A percentile compares a stretch with the other conserved stretches of the same genome.
phyloP scores from a whole-genome alignment of 2,797 vertebrate species.

The Tiaroga cobitis region DNA sequence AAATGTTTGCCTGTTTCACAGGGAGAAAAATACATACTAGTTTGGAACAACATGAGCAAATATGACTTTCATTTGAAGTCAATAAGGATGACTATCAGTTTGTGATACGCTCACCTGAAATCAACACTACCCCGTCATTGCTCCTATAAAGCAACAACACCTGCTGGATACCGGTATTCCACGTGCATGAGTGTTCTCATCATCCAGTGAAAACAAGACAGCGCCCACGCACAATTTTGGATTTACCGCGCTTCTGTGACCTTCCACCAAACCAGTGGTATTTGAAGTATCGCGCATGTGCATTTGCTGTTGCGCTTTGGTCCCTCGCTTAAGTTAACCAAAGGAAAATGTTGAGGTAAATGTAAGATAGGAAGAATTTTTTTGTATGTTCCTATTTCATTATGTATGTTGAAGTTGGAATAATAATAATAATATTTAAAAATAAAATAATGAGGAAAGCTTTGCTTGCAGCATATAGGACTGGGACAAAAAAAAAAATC shows the following conservation, averaged over 20 bases:
- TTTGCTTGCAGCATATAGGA: background rate
- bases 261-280: too few species aligned
- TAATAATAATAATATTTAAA: background rate
- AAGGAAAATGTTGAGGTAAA: background rate
- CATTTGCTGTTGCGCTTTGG: background rate
- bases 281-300: background rate
- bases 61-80: background rate
- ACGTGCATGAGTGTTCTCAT: background rate
- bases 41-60: background rate
- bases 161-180: background rate
- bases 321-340: background rate
- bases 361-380: background rate
- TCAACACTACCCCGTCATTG: background rate
- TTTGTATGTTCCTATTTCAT: background rate
- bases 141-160: background rate
- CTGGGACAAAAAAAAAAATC: too few species aligned
- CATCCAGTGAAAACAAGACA: background rate
- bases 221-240: background rate
- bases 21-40: background rate
- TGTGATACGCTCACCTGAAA: slow-evolving; percentile 19
- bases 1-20: background rate
- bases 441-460: background rate
- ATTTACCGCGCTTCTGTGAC: background rate
- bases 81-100: background rate
- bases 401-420: background rate